Evolutionary conservation across 2,113 vertebrate genomes (phyloP), one percentile per base, ranked within the genome.

Genomic region (Xyliphius kryptos): DNA sequence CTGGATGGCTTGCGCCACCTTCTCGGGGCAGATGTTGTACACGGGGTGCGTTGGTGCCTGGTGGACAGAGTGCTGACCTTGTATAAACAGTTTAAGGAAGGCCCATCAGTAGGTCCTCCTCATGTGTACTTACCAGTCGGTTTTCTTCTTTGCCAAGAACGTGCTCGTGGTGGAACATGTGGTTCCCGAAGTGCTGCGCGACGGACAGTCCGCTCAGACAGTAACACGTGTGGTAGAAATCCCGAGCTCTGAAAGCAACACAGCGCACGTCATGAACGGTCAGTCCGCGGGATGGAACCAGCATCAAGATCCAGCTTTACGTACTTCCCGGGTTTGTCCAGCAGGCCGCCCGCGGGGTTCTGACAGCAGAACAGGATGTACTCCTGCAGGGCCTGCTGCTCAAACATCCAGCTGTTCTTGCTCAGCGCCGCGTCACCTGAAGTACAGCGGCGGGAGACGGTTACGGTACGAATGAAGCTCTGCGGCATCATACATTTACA

Each of bases 151-250:
- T 68, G 2, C 95, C 95, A 15, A 97, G 71, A 79, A 97, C 75
- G 58, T 85, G 68, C 63, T 97, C 89, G 0, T 91, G 88, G 49
- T 96, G 83, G 50, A 91, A 82, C 26, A 92, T 89, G 19, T 86
- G 82, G 2, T 93, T 92, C 26, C 92, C 93, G 0, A 97, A 98
- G 80, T 99, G 95, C 82, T 99, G 96, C 1, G 96, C 95, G 15
- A 99, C 70, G 15, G 96, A 92, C 57, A 99, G 81, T 2, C 96
- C 96, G 0, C 96, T 99, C 74, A 99, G 80, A 79, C 96, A 98
- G 80, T 99, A 99, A 79, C 96, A 98, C 0, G 95, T 99, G 81
- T 99, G 96, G 82, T 99, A 98, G 73, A 99, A 99, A 72, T 99
- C 96, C 66, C 95, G 88, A 1, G 93, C 94, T 68, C 96, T 99